Percentiles rank a stretch among this genome's conserved stretches.
Evolutionary conservation across 53 echinoderm and acorn worm species (phyloP).

Genomic region (Mesocentrotus franciscanus): DNA sequence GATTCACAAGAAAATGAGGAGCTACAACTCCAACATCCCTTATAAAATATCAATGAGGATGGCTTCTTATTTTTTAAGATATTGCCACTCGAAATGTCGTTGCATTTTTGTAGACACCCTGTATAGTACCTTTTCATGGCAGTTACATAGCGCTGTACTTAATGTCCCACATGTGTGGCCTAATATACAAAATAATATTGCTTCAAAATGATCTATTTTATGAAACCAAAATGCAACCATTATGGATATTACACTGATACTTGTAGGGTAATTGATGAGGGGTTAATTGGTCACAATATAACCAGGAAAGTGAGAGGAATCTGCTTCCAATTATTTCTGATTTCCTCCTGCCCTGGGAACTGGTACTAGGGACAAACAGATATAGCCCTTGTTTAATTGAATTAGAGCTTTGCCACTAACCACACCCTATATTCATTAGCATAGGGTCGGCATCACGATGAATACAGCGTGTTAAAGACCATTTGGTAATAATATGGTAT

Average conservation of each 20-base stretch:
- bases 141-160: too few relatives aligned
- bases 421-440: slow-evolving; percentile 26
- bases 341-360: slow-evolving; percentile 20
- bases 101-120: too few relatives aligned
- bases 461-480: not conserved
- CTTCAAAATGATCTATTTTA: not conserved
- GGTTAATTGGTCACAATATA: slow-evolving; percentile 39
- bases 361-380: not conserved
- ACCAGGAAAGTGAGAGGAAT: slow-evolving; percentile 35
- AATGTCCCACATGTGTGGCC: too few relatives aligned
- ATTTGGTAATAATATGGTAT: not conserved
- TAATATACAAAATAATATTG: too few relatives aligned
- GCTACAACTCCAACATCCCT: too few relatives aligned
- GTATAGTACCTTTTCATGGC: too few relatives aligned
- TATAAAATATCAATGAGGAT: too few relatives aligned
- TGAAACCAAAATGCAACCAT: not conserved
- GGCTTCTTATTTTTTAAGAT: too few relatives aligned
- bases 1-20: too few relatives aligned
- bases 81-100: too few relatives aligned
- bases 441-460: not conserved
- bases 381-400: slow-evolving; percentile 18
- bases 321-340: slow-evolving; percentile 31
- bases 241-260: not conserved
- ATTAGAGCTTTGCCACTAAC: not conserved
- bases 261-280: slow-evolving; percentile 15